Base-by-base conservation (phyloP, 2,797 vertebrate species). In the Xenentodon cancila region DNA sequence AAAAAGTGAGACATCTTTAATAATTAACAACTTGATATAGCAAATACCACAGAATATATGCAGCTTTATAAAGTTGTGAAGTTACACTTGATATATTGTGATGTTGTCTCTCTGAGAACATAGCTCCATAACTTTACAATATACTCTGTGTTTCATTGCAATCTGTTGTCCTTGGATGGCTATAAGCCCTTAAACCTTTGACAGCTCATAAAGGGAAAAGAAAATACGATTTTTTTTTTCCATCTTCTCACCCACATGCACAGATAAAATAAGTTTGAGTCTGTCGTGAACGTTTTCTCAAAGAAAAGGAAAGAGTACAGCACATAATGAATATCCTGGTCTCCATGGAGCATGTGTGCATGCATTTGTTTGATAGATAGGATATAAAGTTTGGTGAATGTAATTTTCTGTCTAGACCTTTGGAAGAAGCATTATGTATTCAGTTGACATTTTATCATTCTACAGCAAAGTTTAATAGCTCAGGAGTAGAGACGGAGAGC, bases 191-290 rank as follows among this genome's bases (percentile, higher is more conserved):
- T 55, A 73, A 66, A 70, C 62, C 61, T 75, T 67, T 68, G 78
- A 76, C 80, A 66, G 71, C 50, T 80, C 68, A 77, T 64, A 58
- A 77, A 74, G 42, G 15, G 32, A 66, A 64, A 62, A 75, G 59
- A 75, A 81, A 80, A 84, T 72, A 43, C 46, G 50, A 60, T 73
- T 67, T 71, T 54, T 73, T 67, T 71, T 54, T 17, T 37, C 17
- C 44, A 47, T 52, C 9, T 53, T 50, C 42, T 48, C 50, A 48
- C 55, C 63, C 69, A 53, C 20, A 32, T 34, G 62, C 27, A 50
- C 37, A 52, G 50, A 67, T 5, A 34, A 64, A 82, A 67, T 52
- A 22, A 48, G 42, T 48, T 44, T 5, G 21, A 52, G 48, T 76
- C 62, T 51, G 50, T 64, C 54, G 57, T 27, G 32, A 64, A 44